Conservation (phyloP, 1,140 invertebrate genomes). For the Coenobita brevimanus region DNA sequence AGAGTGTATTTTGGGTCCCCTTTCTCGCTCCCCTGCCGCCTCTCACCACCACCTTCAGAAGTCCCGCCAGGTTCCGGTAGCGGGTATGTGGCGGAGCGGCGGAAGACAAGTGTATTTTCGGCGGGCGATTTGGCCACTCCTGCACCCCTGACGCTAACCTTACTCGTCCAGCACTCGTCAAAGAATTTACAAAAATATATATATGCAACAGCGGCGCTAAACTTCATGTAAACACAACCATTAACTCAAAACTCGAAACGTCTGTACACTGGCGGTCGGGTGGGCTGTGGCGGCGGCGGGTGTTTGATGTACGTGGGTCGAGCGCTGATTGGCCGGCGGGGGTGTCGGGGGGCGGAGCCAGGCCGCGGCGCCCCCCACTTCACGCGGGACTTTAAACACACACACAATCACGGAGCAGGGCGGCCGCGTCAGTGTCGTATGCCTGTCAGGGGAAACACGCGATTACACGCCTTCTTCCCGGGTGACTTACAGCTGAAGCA, state of each 20-base stretch:
- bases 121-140: neutral
- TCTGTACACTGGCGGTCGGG: slow-evolving; percentile 44
- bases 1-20: no score
- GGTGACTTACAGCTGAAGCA: slow-evolving; percentile 61
- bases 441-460: slow-evolving; percentile 57
- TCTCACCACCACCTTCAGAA: no score
- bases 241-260: slow-evolving; percentile 66
- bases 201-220: slow-evolving; percentile 51
- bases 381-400: slow-evolving; percentile 49
- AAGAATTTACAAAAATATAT: slow-evolving; percentile 8
- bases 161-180: slow-evolving; percentile 17
- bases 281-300: slow-evolving; percentile 49
- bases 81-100: neutral
- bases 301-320: slow-evolving; percentile 44
- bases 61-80: no score
- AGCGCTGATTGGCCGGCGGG: slow-evolving; percentile 51
- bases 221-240: slow-evolving; percentile 64
- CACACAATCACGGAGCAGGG: slow-evolving; percentile 55
- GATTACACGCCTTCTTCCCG: slow-evolving; percentile 62
- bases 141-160: neutral
- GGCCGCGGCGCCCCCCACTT: slow-evolving; percentile 30
- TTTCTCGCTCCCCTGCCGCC: no score
- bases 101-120: neutral
- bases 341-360: slow-evolving; percentile 50
- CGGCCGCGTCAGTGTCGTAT: slow-evolving; percentile 59